A percentile compares a stretch with the other conserved stretches of the same genome.
Evolutionary conservation across 1,140 invertebrate species (phyloP).

Genomic region (Drosophila ananassae): DNA sequence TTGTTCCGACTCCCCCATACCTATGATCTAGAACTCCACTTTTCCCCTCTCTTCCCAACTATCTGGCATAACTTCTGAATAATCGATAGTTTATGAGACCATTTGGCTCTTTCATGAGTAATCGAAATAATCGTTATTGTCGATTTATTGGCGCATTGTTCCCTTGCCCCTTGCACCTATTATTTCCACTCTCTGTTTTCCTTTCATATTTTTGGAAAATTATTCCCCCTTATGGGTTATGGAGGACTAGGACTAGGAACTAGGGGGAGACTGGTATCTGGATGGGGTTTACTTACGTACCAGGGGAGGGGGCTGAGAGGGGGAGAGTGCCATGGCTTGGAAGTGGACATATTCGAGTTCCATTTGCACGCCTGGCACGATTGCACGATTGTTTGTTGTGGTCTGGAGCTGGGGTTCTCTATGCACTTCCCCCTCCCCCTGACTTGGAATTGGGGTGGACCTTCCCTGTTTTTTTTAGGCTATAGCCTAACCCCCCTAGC

Average conservation of each 20-base stretch:
- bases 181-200: no score
- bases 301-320: background rate
- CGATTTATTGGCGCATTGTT: constrained; percentile 17
- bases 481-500: no score
- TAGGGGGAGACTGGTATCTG: no score
- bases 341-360: constrained; percentile 21
- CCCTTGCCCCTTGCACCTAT: background rate
- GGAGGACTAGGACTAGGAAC: background rate
- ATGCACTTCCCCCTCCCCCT: background rate
- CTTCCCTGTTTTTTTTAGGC: background rate
- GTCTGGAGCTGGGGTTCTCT: background rate
- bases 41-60: no score
- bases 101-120: background rate
- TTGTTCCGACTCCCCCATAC: no score
- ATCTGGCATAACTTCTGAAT: no score
- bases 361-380: constrained; percentile 51
- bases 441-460: background rate
- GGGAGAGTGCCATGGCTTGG: background rate
- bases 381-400: constrained; percentile 26
- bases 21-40: no score
- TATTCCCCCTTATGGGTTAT: constrained; percentile 10
- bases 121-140: background rate
- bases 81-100: no score
- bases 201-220: background rate
- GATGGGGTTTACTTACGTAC: no score